Evolutionary conservation across 1,140 invertebrate genomes (phyloP), one percentile per base, ranked within the genome.

Genomic region (Andrena cerasifolii): DNA sequence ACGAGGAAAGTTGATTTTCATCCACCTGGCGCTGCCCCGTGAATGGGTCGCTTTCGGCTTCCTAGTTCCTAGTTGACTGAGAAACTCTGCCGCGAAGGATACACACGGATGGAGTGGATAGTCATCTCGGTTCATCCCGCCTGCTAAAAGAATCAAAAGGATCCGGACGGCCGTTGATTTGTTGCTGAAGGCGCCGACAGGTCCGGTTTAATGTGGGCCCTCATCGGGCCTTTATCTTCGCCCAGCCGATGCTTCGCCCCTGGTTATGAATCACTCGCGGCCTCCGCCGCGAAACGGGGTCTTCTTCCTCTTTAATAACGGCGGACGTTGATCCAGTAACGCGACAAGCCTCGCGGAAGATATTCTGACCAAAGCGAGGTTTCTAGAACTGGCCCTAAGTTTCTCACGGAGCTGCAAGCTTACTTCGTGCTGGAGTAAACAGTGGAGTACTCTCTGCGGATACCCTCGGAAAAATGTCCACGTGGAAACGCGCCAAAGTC

Each of bases 101-200:
- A 5, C 10, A 31, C 31, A 51, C 21, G 28, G 53, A 45, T 47
- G 40, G 10, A 43, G 51, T 45, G n/a, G 67, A 56, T 71, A 56
- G 40, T 71, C 51, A 31, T 65, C 51, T 65, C 51, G 45, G 45
- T 26, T 40, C 7, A 24, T 33, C 58, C 31, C 10, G 40, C 62
- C 43, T 43, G 68, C 40, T 62, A 26, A 71, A 43, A n/a, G 12
- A 56, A 71, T 51, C 58, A 24, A 82, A 79, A 65, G 59, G 66
- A 71, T 49, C 80, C 72, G 65, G 2, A 7, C 53, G 31, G 47
- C 7, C 28, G 54, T 18, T 77, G 72, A 82, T 82, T 82, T 82
- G 66, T 82, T 80, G 49, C 40, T 36, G 78, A 63, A 71, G 74
- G 59, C 43, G 59, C 31, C 61, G 78, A 83, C 81, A 73, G 79